Conservation (phyloP, 2,888 invertebrate species). For the Euclidia mi region DNA sequence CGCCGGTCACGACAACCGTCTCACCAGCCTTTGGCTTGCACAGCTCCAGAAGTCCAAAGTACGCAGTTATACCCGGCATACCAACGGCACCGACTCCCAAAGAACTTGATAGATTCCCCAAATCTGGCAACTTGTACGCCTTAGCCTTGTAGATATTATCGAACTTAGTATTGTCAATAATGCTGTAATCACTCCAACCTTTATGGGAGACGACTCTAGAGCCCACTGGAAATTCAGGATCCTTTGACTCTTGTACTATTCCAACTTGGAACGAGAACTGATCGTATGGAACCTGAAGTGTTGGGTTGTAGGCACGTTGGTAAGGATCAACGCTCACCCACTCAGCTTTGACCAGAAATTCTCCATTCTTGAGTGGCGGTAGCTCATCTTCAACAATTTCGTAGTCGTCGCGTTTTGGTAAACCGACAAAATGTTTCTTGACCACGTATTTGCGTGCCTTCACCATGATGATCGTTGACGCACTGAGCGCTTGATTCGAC, state of each 20-base stretch:
- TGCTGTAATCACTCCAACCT: slow-evolving; percentile 52
- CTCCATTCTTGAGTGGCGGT: slow-evolving; percentile 62
- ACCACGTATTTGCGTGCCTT: slow-evolving; percentile 82
- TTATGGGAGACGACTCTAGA: slow-evolving; percentile 85
- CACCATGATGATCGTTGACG: slow-evolving; percentile 68
- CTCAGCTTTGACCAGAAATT: slow-evolving; percentile 64
- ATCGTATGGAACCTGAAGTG: slow-evolving; percentile 63
- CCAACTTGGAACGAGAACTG: slow-evolving; percentile 69
- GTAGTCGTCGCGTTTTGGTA: slow-evolving; percentile 89
- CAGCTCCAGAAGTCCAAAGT: slow-evolving; percentile 92
- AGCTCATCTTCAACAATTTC: slow-evolving; percentile 89
- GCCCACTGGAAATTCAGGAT: slow-evolving; percentile 90
- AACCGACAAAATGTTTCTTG: slow-evolving; percentile 85
- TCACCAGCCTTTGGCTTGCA: slow-evolving; percentile 93
- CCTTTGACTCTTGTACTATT: slow-evolving; percentile 90
- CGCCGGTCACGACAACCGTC: slow-evolving; percentile 92
- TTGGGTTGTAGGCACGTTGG: too few relatives aligned
- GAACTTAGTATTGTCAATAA: slow-evolving; percentile 29
- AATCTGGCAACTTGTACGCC: slow-evolving; percentile 84
- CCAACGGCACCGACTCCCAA: slow-evolving; percentile 91
- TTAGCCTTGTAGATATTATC: slow-evolving; percentile 16
- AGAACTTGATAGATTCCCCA: slow-evolving; percentile 86
- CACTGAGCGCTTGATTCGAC: not conserved
- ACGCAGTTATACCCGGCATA: slow-evolving; percentile 93
- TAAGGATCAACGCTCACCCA: slow-evolving; percentile 71